These are phyloP conservation scores for Nemotelus pantherinus DNA, from an alignment of 2,888 invertebrate species.

Conservation along the genomic window DNA sequence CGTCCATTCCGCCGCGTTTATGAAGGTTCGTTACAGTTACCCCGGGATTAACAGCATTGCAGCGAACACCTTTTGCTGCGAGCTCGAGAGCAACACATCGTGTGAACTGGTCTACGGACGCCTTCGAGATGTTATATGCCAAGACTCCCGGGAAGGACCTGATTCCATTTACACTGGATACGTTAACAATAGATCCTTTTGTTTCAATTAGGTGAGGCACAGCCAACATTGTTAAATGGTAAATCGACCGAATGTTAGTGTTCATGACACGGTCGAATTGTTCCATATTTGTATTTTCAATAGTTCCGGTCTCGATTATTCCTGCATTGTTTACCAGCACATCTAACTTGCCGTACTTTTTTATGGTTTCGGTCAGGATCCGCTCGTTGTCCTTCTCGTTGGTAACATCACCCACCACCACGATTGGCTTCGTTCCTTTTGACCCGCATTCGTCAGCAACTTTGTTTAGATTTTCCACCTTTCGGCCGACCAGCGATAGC, in stretches of 20 bases:
- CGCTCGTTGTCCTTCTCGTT: slow-evolving; percentile 78
- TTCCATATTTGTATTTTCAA: slow-evolving; percentile 85
- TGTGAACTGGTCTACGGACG: slow-evolving; percentile 94
- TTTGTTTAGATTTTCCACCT: slow-evolving; percentile 73
- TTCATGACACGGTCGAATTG: slow-evolving; percentile 92
- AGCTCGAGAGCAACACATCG: slow-evolving; percentile 89
- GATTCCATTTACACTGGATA: slow-evolving; percentile 93
- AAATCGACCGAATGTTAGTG: slow-evolving; percentile 85
- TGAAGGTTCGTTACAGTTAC: slow-evolving; percentile 91
- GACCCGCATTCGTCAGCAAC: slow-evolving; percentile 69
- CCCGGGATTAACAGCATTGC: slow-evolving; percentile 91
- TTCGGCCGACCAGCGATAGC: slow-evolving; percentile 75
- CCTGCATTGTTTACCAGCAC: slow-evolving; percentile 93
- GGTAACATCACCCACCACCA: slow-evolving; percentile 76
- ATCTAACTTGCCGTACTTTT: slow-evolving; percentile 80
- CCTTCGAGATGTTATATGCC: slow-evolving; percentile 92
- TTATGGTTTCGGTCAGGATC: slow-evolving; percentile 77
- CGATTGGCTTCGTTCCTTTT: slow-evolving; percentile 65
- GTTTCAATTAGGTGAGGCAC: slow-evolving; percentile 84
- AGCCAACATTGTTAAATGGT: slow-evolving; percentile 85
- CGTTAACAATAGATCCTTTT: slow-evolving; percentile 93
- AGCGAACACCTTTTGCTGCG: slow-evolving; percentile 83
- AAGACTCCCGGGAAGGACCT: slow-evolving; percentile 89
- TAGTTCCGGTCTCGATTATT: slow-evolving; percentile 80
- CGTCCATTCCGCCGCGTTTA: slow-evolving; percentile 83